These are phyloP conservation scores for Priocnemis perturbator DNA, from an alignment of 2,888 invertebrate genomes.

Conservation along the genomic window DNA sequence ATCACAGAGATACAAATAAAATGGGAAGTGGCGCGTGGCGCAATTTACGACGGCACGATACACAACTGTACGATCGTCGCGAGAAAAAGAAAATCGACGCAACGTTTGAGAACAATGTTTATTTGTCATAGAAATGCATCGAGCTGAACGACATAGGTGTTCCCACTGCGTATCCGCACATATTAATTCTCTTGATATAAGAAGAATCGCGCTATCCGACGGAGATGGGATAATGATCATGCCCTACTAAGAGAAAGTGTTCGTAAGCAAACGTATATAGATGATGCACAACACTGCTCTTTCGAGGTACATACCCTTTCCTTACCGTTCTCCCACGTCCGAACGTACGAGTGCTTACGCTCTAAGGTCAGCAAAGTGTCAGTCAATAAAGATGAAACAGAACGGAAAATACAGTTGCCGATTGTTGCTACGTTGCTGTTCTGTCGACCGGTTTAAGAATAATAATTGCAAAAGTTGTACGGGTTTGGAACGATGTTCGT, in stretches of 20 bases:
- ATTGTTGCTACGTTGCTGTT: constrained; percentile 1
- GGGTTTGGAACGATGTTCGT: constrained; percentile 31
- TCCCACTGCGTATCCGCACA: too few species aligned
- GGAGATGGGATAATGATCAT: too few species aligned
- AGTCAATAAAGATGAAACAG: neutral
- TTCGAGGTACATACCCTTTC: neutral
- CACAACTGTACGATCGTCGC: neutral
- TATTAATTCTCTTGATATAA: too few species aligned
- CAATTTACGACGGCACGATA: neutral
- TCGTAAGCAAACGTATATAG: constrained; percentile 2
- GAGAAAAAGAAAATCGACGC: neutral
- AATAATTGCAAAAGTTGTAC: constrained; percentile 39
- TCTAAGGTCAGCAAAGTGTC: neutral
- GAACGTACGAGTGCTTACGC: neutral
- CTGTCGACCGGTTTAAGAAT: constrained; percentile 17
- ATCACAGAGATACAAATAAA: neutral
- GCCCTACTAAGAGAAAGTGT: too few species aligned
- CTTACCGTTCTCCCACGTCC: neutral
- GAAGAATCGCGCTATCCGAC: too few species aligned
- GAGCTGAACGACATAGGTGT: too few species aligned
- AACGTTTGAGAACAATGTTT: neutral
- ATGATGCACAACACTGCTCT: constrained; percentile 44
- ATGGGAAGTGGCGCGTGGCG: neutral
- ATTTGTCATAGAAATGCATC: too few species aligned
- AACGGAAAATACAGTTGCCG: constrained; percentile 3